Base-by-base conservation (phyloP, 2,797 vertebrate genomes). In the Ataeniobius toweri region DNA sequence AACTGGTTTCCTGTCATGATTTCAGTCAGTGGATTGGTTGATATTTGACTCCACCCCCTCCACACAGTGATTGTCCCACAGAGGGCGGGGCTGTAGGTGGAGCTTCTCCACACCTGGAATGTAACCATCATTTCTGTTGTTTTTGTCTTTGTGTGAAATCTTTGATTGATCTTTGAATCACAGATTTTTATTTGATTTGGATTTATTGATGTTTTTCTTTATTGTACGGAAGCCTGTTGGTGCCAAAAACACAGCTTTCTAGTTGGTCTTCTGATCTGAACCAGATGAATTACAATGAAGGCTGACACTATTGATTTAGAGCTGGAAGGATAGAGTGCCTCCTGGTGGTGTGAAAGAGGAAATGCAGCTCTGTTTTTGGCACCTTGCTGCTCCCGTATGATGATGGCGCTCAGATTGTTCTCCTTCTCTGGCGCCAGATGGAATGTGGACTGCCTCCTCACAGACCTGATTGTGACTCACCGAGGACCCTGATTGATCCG, bases 391-490 rank as follows among this genome's bases (percentile, higher is more conserved):
- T 61, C 80, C 81, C 41, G 59, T 83, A 75, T 2, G 46, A 18
- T 0, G 7, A 6, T 0, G 28, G 31, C 9, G 65, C 44, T 70
- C 24, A 4, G 5, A 24, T 31, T 61, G 28, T 69, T 68, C 7
- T 59, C 71, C 39, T 80, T 28, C 58, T 70, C 36, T 80, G 53
- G 6, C 6, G 53, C 73, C 26, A 9, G 41, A 73, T 68, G 14
- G 73, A 83, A 82, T 84, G 81, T 83, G 46, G 68, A 78, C 79
- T 72, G 85, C 85, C 85, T 80, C 71, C 56, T 82, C 79, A 86
- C 82, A 84, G 77, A 76, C 69, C 75, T 78, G 85, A 86, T 88
- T 87, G 82, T 86, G 77, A 75, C 76, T 63, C 79, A 71, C 71
- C 44, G 50, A 76, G 20, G 63, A 76, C 56, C 53, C 39, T 20